Percentiles rank a stretch among this genome's conserved stretches.
Evolutionary conservation across 2,797 vertebrate species (phyloP).

Genomic region (Spea hammondii): DNA sequence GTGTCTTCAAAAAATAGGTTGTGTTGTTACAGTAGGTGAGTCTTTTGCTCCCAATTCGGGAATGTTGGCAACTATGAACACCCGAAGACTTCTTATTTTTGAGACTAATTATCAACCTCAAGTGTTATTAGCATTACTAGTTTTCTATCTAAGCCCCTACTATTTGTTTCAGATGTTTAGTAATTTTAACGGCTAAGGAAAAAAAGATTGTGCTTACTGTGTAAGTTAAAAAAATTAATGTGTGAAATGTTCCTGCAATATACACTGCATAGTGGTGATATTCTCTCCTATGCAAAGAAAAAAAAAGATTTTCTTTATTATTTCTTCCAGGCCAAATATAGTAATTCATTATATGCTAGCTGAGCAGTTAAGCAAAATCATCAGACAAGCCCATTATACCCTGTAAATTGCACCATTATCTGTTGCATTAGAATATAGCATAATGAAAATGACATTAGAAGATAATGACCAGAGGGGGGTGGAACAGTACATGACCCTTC

Average conservation of each 20-base stretch:
- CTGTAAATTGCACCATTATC: slow-evolving; percentile 42
- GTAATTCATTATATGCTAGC: slow-evolving; percentile 33
- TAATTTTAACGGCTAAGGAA: background rate
- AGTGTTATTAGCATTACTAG: too few species aligned
- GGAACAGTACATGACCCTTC: slow-evolving; percentile 1
- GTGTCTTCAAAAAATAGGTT: too few species aligned
- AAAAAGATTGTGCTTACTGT: background rate
- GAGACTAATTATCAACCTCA: too few species aligned
- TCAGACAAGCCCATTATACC: slow-evolving; percentile 40
- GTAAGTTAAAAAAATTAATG: background rate
- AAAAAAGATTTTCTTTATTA: slow-evolving; percentile 25
- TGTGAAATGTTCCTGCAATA: slow-evolving; percentile 6
- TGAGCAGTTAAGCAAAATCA: slow-evolving; percentile 37
- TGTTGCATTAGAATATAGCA: slow-evolving; percentile 30
- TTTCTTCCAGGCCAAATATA: slow-evolving; percentile 23
- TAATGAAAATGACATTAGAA: slow-evolving; percentile 34
- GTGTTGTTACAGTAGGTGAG: too few species aligned
- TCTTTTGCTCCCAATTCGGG: too few species aligned
- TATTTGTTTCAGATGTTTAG: background rate
- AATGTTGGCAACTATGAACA: too few species aligned
- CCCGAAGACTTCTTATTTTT: too few species aligned
- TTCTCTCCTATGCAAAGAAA: slow-evolving; percentile 23
- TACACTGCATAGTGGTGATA: background rate
- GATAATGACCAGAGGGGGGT: slow-evolving; percentile 18
- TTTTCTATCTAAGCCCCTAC: too few species aligned